Evolutionary conservation across 2,888 invertebrate species (phyloP).

Genomic region (Enchytraeus crypticus): DNA sequence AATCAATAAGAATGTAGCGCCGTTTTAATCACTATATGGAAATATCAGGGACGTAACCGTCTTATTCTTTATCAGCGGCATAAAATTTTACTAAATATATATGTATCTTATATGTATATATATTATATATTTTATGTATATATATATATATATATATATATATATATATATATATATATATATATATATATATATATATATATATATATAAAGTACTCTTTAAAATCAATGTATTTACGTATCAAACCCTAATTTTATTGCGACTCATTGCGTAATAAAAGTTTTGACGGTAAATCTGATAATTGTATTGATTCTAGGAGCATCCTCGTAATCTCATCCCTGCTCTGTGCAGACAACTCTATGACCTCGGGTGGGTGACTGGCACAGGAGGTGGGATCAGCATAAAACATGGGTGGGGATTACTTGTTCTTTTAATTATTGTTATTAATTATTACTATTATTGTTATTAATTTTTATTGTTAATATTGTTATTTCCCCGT

Average conservation of each 20-base stretch:
- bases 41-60: too few species aligned
- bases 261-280: too few species aligned
- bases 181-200: conserved; percentile 1
- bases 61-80: too few species aligned
- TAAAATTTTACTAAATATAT: neutral
- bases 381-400: conserved; percentile 88
- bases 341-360: conserved; percentile 79
- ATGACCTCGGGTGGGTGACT: conserved; percentile 80
- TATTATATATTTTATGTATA: too few species aligned
- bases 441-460: too few species aligned
- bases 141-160: conserved; percentile 13
- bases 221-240: neutral
- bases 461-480: too few species aligned
- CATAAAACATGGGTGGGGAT: conserved; percentile 68
- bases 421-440: neutral
- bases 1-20: too few species aligned
- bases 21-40: too few species aligned
- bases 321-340: conserved; percentile 63
- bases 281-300: too few species aligned
- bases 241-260: neutral
- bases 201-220: neutral
- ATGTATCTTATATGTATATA: conserved; percentile 5
- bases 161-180: conserved; percentile 9
- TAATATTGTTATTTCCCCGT: too few species aligned
- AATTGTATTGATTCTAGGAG: conserved; percentile 24